Percentiles rank a stretch among this genome's conserved stretches.
Conservation (phyloP, 2,797 vertebrate genomes). For the Mus caroli region DNA sequence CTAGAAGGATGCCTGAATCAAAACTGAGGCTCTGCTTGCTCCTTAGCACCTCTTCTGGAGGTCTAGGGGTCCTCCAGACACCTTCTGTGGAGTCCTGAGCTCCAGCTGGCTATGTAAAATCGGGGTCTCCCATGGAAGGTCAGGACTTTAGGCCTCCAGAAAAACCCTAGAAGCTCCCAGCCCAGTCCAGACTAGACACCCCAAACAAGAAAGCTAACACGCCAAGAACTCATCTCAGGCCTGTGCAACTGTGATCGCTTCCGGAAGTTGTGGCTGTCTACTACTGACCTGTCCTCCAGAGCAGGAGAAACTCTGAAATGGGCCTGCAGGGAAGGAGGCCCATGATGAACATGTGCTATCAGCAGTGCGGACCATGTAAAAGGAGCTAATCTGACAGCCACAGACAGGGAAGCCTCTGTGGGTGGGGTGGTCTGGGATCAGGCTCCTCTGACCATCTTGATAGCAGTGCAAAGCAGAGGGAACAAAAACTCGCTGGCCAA, state of each 20-base stretch:
- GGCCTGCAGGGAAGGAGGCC: neutral
- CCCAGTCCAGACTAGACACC: neutral
- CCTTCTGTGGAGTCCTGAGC: neutral
- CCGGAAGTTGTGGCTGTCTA: neutral
- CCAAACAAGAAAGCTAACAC: neutral
- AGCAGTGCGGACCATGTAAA: neutral
- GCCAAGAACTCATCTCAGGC: neutral
- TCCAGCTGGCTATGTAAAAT: neutral
- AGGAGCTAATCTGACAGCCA: neutral
- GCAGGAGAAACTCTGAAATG: accelerated
- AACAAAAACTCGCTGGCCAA: neutral
- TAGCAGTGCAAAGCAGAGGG: neutral
- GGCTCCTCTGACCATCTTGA: no score
- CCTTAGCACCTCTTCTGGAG: neutral
- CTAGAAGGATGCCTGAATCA: neutral
- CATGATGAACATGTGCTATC: accelerated
- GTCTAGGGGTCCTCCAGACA: accelerated
- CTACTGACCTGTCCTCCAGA: neutral
- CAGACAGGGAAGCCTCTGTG: accelerated
- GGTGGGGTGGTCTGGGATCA: no score
- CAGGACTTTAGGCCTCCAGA: neutral
- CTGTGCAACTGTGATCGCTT: neutral
- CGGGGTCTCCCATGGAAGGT: neutral
- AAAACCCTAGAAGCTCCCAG: neutral
- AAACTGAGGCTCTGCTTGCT: neutral